Conservation (phyloP, 2,113 vertebrate genomes). For the Hippocampus guttulatus region DNA sequence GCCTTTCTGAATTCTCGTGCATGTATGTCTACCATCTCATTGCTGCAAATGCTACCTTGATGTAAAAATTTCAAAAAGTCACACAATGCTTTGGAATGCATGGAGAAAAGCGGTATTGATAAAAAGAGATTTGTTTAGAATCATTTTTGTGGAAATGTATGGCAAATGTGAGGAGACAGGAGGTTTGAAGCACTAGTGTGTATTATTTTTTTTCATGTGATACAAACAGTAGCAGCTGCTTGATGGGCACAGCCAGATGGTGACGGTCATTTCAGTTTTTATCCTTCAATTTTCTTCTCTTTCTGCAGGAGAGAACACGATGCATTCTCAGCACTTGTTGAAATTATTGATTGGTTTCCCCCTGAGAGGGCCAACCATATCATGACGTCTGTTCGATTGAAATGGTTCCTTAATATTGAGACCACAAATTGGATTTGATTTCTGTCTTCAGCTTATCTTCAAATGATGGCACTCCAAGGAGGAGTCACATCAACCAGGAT, state of each 20-base stretch:
- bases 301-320: slow-evolving; percentile 17
- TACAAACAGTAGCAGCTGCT: slow-evolving; percentile 37
- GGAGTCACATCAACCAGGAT: not conserved
- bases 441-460: slow-evolving; percentile 6
- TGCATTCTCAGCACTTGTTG: slow-evolving; percentile 18
- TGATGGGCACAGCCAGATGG: slow-evolving; percentile 47
- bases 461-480: not conserved
- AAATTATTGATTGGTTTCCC: slow-evolving; percentile 43
- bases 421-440: slow-evolving; percentile 21
- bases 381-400: slow-evolving; percentile 34
- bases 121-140: not conserved
- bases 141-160: not conserved
- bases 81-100: too few species aligned
- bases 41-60: too few species aligned
- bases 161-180: not conserved
- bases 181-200: not conserved
- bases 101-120: too few species aligned
- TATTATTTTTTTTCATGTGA: slow-evolving; percentile 11
- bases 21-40: too few species aligned
- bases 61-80: too few species aligned
- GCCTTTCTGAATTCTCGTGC: too few species aligned
- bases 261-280: slow-evolving; percentile 11
- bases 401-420: slow-evolving; percentile 45
- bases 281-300: slow-evolving; percentile 22
- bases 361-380: slow-evolving; percentile 16